phyloP scores from a whole-genome alignment of 2,113 vertebrate genomes.

The Coryphaenoides rupestris region DNA sequence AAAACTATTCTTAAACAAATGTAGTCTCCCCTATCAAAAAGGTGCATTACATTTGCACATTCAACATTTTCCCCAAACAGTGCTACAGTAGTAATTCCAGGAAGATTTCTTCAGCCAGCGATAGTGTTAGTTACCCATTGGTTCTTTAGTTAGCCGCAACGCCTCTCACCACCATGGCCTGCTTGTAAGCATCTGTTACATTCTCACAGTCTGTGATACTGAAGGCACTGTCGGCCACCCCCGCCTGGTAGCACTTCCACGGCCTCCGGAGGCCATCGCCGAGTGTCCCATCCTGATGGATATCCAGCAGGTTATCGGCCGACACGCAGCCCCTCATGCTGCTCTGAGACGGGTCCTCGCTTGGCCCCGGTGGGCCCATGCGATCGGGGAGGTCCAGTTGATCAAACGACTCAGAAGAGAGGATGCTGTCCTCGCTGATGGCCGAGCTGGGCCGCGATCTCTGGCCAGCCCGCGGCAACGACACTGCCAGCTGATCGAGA shows the following conservation, averaged over 20 bases:
- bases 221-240: conserved; percentile 72
- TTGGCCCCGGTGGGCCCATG: not conserved
- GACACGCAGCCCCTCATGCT: conserved; percentile 82
- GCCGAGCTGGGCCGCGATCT: conserved; percentile 70
- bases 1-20: too few species aligned
- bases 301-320: conserved; percentile 82
- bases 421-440: conserved; percentile 92
- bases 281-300: conserved; percentile 61
- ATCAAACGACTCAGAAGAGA: conserved; percentile 95
- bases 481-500: conserved; percentile 71
- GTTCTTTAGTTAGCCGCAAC: conserved; percentile 43
- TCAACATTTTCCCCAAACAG: not conserved
- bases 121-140: not conserved
- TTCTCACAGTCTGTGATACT: conserved; percentile 77
- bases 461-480: conserved; percentile 17
- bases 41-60: not conserved
- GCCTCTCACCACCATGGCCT: conserved; percentile 57
- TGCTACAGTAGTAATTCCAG: not conserved
- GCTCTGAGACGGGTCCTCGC: conserved; percentile 31
- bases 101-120: too few species aligned
- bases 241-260: conserved; percentile 71
- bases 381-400: conserved; percentile 84
- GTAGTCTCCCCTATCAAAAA: too few species aligned
- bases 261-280: conserved; percentile 35
- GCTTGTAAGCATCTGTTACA: conserved; percentile 69